Percentiles rank a stretch among this genome's conserved stretches.
Conservation (phyloP, 2,797 vertebrate species). For the Harpagifer antarcticus region DNA sequence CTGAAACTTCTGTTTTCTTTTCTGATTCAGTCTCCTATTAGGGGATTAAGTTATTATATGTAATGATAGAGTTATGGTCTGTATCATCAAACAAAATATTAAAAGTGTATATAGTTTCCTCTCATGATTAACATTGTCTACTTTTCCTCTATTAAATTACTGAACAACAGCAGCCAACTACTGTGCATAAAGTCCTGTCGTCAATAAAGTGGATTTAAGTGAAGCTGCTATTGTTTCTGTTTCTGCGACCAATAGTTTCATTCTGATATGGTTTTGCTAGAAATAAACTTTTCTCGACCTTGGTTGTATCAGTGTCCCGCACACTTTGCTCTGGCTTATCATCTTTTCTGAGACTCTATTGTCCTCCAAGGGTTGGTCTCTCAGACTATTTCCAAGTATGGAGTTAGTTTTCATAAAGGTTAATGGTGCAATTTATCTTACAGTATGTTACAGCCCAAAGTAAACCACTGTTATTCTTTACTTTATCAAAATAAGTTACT, state of each 20-base stretch:
- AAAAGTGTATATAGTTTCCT: background rate
- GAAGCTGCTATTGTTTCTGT: background rate
- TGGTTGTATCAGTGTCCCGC: slow-evolving; percentile 13
- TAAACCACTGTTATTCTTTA: background rate
- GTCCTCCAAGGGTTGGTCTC: background rate
- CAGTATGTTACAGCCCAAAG: background rate
- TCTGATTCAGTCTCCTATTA: background rate
- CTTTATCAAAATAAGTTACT: background rate
- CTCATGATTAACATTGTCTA: background rate
- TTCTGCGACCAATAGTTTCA: background rate
- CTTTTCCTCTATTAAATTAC: background rate
- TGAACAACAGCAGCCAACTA: background rate
- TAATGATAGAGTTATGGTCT: background rate
- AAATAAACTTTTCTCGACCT: background rate
- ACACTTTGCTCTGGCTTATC: slow-evolving; percentile 11
- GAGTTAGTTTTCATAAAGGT: background rate
- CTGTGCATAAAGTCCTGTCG: background rate
- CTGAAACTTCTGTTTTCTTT: slow-evolving; percentile 23
- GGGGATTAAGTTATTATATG: background rate
- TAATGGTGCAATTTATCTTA: background rate
- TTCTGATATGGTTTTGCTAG: background rate
- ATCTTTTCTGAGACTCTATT: background rate
- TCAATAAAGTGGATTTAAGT: background rate
- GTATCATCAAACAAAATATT: slow-evolving; percentile 1
- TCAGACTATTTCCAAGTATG: background rate